phyloP scores from a whole-genome alignment of 2,888 invertebrate genomes.

The Drosophila cracens region DNA sequence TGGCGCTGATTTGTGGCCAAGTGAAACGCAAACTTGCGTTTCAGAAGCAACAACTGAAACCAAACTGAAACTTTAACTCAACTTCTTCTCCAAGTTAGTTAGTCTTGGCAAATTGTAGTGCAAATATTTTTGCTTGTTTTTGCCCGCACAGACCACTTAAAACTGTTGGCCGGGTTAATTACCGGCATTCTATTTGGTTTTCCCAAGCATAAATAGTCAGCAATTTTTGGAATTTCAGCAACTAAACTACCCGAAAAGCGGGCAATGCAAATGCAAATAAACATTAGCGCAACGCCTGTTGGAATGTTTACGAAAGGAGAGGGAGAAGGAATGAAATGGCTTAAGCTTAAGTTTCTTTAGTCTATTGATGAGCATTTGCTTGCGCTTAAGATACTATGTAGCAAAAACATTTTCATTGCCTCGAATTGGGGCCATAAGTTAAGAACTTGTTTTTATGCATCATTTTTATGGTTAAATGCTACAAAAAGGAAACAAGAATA shows the following conservation, averaged over 20 bases:
- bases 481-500: neutral
- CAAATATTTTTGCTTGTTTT: constrained; percentile 68
- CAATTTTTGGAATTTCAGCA: constrained; percentile 47
- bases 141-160: constrained; percentile 47
- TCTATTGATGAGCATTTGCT: neutral
- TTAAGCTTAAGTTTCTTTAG: neutral
- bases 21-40: constrained; percentile 67
- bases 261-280: constrained; percentile 48
- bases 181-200: constrained; percentile 52
- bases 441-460: neutral
- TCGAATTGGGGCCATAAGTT: neutral
- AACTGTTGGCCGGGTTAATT: constrained; percentile 66
- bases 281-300: constrained; percentile 38
- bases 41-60: constrained; percentile 33
- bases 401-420: neutral
- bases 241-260: constrained; percentile 6
- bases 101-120: constrained; percentile 64
- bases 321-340: neutral
- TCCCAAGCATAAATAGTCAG: constrained; percentile 48
- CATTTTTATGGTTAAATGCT: neutral
- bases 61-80: constrained; percentile 13
- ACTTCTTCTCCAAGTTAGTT: constrained; percentile 16
- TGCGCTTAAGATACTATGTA: neutral
- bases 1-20: constrained; percentile 67
- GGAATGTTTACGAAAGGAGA: constrained; percentile 16